These are phyloP conservation scores for Pyrgilauda ruficollis DNA, from an alignment of 2,113 vertebrate species.

Conservation along the genomic window DNA sequence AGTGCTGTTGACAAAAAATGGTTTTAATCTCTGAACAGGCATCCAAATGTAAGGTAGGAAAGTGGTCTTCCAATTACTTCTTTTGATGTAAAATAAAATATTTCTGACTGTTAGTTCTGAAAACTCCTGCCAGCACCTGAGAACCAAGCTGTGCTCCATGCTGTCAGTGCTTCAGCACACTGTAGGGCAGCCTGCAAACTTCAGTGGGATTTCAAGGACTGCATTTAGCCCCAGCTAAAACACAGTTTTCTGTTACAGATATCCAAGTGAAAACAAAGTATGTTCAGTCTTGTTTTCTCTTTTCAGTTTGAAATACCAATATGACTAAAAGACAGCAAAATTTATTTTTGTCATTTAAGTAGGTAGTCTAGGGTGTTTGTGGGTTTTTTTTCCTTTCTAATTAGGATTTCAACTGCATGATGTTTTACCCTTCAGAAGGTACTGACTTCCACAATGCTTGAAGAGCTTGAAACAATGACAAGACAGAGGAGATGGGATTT, in stretches of 20 bases:
- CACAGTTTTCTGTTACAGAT: background rate
- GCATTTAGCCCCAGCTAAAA: background rate
- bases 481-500: background rate
- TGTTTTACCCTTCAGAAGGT: background rate
- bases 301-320: background rate
- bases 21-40: background rate
- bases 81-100: background rate
- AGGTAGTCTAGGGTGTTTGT: background rate
- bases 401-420: background rate
- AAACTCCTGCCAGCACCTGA: background rate
- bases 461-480: background rate
- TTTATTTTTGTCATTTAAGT: background rate
- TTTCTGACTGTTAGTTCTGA: background rate
- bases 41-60: background rate
- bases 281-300: background rate
- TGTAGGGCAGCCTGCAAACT: background rate
- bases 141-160: background rate
- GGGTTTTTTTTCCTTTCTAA: accelerated
- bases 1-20: background rate
- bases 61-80: background rate
- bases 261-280: background rate
- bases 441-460: background rate
- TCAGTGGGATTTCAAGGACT: background rate
- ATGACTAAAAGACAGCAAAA: background rate
- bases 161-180: background rate